Conservation (phyloP, 1,140 invertebrate genomes). For the Diplogasteroides magnus region DNA sequence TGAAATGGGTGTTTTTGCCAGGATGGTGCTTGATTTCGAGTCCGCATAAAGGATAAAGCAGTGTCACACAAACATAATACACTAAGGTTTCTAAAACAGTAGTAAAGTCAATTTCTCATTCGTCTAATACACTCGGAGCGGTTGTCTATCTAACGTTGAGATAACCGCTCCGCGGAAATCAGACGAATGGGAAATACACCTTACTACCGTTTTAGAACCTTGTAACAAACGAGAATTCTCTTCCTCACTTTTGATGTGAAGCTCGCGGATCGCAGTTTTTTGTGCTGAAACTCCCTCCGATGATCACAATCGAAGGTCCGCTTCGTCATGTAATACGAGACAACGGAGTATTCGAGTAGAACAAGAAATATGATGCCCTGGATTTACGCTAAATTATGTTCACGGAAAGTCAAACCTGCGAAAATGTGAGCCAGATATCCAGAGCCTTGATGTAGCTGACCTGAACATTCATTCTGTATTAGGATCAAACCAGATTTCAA, state of each 20-base stretch:
- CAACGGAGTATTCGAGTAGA: slow-evolving; percentile 51
- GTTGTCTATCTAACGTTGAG: too few species aligned
- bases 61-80: too few species aligned
- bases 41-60: too few species aligned
- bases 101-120: too few species aligned
- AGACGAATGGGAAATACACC: too few species aligned
- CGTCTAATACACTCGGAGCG: too few species aligned
- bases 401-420: slow-evolving; percentile 27
- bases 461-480: slow-evolving; percentile 38
- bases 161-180: too few species aligned
- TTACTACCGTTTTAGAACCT: too few species aligned
- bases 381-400: slow-evolving; percentile 14
- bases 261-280: slow-evolving; percentile 1
- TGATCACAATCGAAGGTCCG: slow-evolving; percentile 19
- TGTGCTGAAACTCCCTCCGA: slow-evolving; percentile 9
- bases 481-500: neutral
- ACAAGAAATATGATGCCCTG: slow-evolving; percentile 46
- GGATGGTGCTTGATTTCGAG: too few species aligned
- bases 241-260: neutral
- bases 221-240: neutral
- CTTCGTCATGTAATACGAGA: slow-evolving; percentile 50
- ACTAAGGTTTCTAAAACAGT: too few species aligned
- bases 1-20: neutral
- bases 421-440: slow-evolving; percentile 53
- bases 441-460: slow-evolving; percentile 51